Conservation (phyloP, 1,140 invertebrate genomes). For the Campodea augens region DNA sequence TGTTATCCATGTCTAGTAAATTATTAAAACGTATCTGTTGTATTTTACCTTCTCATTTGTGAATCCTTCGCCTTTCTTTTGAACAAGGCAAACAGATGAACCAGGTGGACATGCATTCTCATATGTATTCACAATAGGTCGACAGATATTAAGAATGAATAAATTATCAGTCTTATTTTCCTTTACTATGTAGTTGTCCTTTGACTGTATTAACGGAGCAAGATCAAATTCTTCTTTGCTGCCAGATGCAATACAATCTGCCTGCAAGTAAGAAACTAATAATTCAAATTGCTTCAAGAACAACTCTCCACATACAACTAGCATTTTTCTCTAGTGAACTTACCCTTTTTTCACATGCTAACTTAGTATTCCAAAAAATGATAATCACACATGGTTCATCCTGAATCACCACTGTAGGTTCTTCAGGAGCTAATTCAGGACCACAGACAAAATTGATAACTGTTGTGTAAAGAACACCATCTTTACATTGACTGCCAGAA, state of each 20-base stretch:
- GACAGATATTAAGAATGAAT: constrained; percentile 9
- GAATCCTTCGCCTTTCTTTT: not conserved
- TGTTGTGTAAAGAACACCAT: not conserved
- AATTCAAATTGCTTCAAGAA: not conserved
- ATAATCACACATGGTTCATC: not conserved
- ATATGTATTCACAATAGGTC: not conserved
- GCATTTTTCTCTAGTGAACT: not conserved
- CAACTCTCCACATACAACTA: not conserved
- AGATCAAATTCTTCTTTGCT: not conserved
- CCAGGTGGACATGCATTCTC: constrained; percentile 5
- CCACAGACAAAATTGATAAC: constrained; percentile 5
- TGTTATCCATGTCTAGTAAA: too few relatives aligned
- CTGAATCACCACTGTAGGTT: constrained; percentile 1
- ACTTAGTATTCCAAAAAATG: constrained; percentile 4
- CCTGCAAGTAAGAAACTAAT: not conserved
- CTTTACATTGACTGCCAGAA: not conserved
- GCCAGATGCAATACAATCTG: not conserved
- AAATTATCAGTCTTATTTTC: not conserved
- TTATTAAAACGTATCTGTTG: constrained; percentile 1
- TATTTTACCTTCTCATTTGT: constrained; percentile 5
- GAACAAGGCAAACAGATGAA: constrained; percentile 5
- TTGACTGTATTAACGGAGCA: not conserved
- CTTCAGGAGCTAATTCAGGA: not conserved
- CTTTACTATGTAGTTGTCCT: constrained; percentile 2
- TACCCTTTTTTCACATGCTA: constrained; percentile 1